phyloP scores from a whole-genome alignment of 2,797 vertebrate species.

The Schizopygopsis pylzovi region DNA sequence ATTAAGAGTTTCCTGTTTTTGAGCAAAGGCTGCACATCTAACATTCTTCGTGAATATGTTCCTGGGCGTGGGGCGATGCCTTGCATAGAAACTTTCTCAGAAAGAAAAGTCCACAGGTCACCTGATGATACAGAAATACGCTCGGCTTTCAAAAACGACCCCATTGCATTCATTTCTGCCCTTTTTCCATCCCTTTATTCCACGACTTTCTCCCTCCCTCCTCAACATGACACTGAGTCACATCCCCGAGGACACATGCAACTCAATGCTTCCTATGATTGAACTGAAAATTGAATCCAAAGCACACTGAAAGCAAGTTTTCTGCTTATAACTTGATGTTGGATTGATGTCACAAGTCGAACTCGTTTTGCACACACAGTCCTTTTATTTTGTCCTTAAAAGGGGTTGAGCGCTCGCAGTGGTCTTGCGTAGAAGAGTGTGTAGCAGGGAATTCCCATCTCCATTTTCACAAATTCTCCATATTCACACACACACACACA shows the following conservation, averaged over 20 bases:
- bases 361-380: slow-evolving; percentile 40
- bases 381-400: slow-evolving; percentile 56
- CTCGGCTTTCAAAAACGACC: slow-evolving; percentile 5
- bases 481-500: slow-evolving; percentile 48
- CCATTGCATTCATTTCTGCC: background rate
- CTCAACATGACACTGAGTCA: slow-evolving; percentile 73
- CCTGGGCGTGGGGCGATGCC: slow-evolving; percentile 55
- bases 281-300: slow-evolving; percentile 64
- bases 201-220: slow-evolving; percentile 6
- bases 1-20: slow-evolving; percentile 73
- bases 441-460: slow-evolving; percentile 75
- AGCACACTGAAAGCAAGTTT: slow-evolving; percentile 11
- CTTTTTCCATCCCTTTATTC: slow-evolving; percentile 38
- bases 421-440: slow-evolving; percentile 56
- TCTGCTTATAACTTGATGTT: background rate
- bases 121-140: slow-evolving; percentile 6
- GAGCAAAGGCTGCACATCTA: slow-evolving; percentile 43
- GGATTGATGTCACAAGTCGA: slow-evolving; percentile 29
- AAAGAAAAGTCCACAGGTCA: slow-evolving; percentile 22
- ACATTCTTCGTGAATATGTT: slow-evolving; percentile 59
- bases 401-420: slow-evolving; percentile 50
- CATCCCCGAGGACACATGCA: slow-evolving; percentile 67
- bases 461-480: slow-evolving; percentile 46
- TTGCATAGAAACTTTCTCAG: background rate
- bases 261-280: slow-evolving; percentile 65